These are phyloP conservation scores for Platichthys flesus DNA, from an alignment of 2,113 vertebrate genomes.

Conservation along the genomic window DNA sequence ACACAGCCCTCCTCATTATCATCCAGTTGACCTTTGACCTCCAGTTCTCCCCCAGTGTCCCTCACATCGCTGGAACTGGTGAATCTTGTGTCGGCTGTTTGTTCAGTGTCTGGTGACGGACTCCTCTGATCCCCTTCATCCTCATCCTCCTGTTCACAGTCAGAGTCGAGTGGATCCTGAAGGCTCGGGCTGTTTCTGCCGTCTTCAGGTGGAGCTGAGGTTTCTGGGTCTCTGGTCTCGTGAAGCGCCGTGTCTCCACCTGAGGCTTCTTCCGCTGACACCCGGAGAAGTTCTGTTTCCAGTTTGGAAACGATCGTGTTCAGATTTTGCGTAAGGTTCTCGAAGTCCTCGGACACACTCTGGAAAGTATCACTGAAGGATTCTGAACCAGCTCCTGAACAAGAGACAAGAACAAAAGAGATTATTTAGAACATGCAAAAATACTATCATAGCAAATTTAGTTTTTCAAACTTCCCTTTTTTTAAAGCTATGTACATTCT, in stretches of 20 bases:
- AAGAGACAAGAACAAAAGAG: constrained; percentile 14
- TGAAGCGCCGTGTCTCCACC: not conserved
- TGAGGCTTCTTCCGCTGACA: not conserved
- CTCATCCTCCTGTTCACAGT: not conserved
- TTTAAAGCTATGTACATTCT: too few species aligned
- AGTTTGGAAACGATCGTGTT: constrained; percentile 31
- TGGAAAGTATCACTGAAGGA: constrained; percentile 10
- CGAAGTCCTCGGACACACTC: constrained; percentile 37
- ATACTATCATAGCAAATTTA: too few species aligned
- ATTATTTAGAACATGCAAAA: not conserved
- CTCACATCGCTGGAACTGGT: not conserved
- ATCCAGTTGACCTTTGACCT: constrained; percentile 14
- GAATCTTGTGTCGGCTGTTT: not conserved
- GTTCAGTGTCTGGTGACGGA: not conserved
- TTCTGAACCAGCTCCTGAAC: constrained; percentile 9
- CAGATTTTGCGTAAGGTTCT: constrained; percentile 42
- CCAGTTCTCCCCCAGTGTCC: not conserved
- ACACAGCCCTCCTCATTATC: not conserved
- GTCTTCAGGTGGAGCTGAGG: not conserved
- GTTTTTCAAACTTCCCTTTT: too few species aligned
- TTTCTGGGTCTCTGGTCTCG: not conserved
- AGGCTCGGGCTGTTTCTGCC: not conserved
- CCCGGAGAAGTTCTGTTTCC: constrained; percentile 30
- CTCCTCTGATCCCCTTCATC: not conserved
- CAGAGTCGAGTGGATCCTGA: not conserved